Conservation (phyloP, 2,888 invertebrate species). For the Phaedon cochleariae region DNA sequence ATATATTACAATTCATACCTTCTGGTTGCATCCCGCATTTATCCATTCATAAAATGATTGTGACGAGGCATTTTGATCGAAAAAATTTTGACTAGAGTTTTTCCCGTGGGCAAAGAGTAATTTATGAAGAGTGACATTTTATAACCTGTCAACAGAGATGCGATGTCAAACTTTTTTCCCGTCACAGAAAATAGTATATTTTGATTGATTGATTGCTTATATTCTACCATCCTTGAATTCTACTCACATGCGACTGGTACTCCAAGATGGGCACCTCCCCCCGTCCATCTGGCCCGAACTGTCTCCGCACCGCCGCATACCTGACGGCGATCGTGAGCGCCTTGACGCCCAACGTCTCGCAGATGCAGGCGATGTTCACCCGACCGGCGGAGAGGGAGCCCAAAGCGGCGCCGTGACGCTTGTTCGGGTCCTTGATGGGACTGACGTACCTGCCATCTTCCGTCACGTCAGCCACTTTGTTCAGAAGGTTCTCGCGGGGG, state of each 20-base stretch:
- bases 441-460: constrained; percentile 83
- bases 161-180: no score
- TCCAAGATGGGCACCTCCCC: constrained; percentile 88
- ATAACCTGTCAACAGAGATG: no score
- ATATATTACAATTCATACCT: no score
- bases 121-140: no score
- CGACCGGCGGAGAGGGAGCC: constrained; percentile 86
- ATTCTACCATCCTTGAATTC: constrained; percentile 58
- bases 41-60: no score
- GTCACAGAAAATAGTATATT: no score
- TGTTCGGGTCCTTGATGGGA: constrained; percentile 81
- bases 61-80: no score
- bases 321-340: constrained; percentile 85
- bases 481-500: constrained; percentile 80
- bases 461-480: constrained; percentile 87
- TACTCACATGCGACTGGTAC: constrained; percentile 84
- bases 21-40: no score
- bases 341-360: constrained; percentile 71
- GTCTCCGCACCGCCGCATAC: constrained; percentile 86
- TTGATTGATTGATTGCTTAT: no score
- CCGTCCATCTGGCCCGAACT: constrained; percentile 81
- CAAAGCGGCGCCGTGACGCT: constrained; percentile 84
- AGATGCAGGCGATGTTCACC: constrained; percentile 76
- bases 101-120: no score
- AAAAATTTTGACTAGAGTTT: no score